Base-by-base conservation (phyloP, 2,797 vertebrate species). In the Coranthus polyacanthus region DNA sequence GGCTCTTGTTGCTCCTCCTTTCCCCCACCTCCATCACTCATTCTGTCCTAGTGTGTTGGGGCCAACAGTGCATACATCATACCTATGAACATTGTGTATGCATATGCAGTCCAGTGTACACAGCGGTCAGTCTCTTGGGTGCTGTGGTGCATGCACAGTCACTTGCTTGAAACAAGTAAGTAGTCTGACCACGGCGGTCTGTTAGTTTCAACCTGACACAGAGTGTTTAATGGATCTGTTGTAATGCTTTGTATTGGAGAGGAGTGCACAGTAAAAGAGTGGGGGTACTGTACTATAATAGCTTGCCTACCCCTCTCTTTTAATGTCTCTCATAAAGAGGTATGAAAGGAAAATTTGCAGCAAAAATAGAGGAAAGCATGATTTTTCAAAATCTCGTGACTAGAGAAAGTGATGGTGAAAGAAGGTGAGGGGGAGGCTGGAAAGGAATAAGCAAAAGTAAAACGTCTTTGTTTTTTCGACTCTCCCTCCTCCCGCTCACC, bases 231-330 rank as follows among this genome's bases (percentile, higher is more conserved):
- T 82, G 83, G 81, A 60, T 75, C 54, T 68, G 53, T 65, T 3
- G 68, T 45, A 75, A 36, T 59, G 65, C 43, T 77, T 67, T 76
- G 38, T 64, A 67, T 42, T 1, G 4, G 69, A 70, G 67, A 67
- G 67, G 78, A 69, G 58, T 39, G 52, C 29, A 57, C 39, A 54
- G 29, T 68, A 70, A 84, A 86, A 81, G 79, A 79, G 67, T 12
- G 51, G 72, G 78, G 57, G 87, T 78, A 78, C 13, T 58, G 77
- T 41, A 68, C 92, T 94, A 93, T 20, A 94, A 93, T 94, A 93
- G 92, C 46, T 89, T 78, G 24, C 80, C 57, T 84, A 58, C 86
- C 47, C 77, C 53, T 66, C 78, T 79, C 76, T 90, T 75, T 81
- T 82, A 26, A 36, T 56, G 39, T 67, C 59, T 63, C 63, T 72